Percentiles rank a stretch among this genome's conserved stretches.
Evolutionary conservation across 2,113 vertebrate genomes (phyloP).

Genomic region (Nothocercus nigrocapillus): DNA sequence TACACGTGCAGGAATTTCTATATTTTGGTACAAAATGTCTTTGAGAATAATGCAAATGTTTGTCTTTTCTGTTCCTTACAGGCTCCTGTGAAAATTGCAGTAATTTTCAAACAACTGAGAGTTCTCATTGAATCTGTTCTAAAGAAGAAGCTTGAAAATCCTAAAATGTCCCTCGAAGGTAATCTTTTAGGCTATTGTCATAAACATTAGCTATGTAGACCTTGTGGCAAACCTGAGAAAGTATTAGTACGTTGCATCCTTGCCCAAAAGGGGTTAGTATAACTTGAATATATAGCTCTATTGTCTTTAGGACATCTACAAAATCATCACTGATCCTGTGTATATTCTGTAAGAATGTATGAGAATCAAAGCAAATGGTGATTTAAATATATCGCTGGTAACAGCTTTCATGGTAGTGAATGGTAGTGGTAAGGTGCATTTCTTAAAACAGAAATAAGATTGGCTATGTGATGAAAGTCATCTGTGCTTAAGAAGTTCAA

Average conservation of each 20-base stretch:
- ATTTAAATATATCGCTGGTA: background rate
- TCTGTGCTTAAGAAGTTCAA: background rate
- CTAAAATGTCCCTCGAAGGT: conserved; percentile 95
- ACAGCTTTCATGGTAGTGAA: background rate
- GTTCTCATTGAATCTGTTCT: conserved; percentile 92
- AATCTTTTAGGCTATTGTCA: conserved; percentile 45
- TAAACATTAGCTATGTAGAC: background rate
- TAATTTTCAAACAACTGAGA: conserved; percentile 97
- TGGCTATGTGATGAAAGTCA: background rate
- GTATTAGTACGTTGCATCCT: background rate
- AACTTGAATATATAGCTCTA: background rate
- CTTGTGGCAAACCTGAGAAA: background rate
- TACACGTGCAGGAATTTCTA: background rate
- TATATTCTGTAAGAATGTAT: background rate
- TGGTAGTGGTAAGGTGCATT: background rate
- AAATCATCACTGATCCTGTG: background rate
- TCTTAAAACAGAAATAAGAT: background rate
- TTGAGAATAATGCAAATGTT: background rate
- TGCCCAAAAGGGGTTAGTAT: background rate
- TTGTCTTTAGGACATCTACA: background rate
- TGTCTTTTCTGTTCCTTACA: conserved; percentile 48
- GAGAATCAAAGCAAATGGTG: background rate
- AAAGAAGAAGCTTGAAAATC: conserved; percentile 93
- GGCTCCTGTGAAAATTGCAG: conserved; percentile 97
- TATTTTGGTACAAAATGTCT: background rate